Evolutionary conservation across 2,797 vertebrate genomes (phyloP).

Genomic region (Coilia nasus): DNA sequence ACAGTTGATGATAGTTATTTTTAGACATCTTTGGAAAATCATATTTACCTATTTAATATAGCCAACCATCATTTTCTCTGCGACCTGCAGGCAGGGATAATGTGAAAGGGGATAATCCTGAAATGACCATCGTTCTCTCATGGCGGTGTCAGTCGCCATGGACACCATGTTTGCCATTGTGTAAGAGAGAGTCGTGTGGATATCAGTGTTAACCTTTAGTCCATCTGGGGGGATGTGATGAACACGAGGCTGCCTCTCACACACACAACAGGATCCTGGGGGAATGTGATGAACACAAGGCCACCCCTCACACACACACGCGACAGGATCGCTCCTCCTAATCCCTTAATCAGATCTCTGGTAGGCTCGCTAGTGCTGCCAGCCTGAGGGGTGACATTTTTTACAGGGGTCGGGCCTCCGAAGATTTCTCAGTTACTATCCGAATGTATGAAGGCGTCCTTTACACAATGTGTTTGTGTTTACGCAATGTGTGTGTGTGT

Average conservation of each 20-base stretch:
- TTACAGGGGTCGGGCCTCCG: neutral
- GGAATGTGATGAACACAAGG: neutral
- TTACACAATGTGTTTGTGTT: conserved; percentile 2
- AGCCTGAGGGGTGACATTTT: conserved; percentile 8
- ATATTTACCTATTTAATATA: too few species aligned
- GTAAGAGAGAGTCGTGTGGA: neutral
- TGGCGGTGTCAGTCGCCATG: neutral
- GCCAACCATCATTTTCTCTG: too few species aligned
- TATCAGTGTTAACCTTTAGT: neutral
- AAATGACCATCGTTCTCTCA: neutral
- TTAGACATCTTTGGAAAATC: too few species aligned
- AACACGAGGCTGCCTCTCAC: neutral
- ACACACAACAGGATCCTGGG: too few species aligned
- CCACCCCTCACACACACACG: neutral
- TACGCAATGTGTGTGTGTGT: neutral
- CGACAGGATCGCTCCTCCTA: conserved; percentile 1
- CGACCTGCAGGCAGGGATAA: too few species aligned
- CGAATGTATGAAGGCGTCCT: neutral
- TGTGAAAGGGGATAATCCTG: too few species aligned
- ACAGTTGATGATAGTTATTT: too few species aligned
- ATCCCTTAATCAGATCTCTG: conserved; percentile 4
- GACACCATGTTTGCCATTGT: neutral
- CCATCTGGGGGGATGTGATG: neutral
- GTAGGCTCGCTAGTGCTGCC: neutral
- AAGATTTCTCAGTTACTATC: neutral